Percentiles rank a stretch among this genome's conserved stretches.
Conservation (phyloP, 2,888 invertebrate genomes). For the Salticus scenicus region DNA sequence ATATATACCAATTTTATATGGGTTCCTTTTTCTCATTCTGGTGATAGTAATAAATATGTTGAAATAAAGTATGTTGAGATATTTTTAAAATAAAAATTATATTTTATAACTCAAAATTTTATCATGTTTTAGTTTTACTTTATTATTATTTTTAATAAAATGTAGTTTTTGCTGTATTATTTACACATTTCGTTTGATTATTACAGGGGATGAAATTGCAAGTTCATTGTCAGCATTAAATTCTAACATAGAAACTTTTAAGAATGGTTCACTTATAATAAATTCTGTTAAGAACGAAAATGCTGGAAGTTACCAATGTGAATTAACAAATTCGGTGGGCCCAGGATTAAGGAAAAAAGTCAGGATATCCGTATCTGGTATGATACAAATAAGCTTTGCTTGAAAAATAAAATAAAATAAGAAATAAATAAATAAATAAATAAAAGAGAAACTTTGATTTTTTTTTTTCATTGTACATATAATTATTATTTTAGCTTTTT, state of each 20-base stretch:
- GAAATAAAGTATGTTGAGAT: too few relatives aligned
- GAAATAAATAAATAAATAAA: too few relatives aligned
- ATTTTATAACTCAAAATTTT: too few relatives aligned
- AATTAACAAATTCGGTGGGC: slow-evolving; percentile 32
- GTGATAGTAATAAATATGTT: too few relatives aligned
- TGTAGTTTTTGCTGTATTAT: too few relatives aligned
- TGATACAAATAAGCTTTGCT: slow-evolving; percentile 6
- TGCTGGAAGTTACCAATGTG: slow-evolving; percentile 39
- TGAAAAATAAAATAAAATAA: neutral
- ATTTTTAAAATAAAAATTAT: too few relatives aligned
- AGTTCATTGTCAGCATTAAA: neutral
- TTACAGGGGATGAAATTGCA: neutral
- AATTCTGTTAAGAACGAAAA: slow-evolving; percentile 19
- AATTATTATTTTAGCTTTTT: neutral
- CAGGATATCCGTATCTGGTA: slow-evolving; percentile 48
- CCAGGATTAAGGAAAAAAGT: slow-evolving; percentile 31
- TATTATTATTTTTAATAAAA: too few relatives aligned
- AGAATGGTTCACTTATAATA: slow-evolving; percentile 55
- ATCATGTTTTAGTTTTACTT: too few relatives aligned
- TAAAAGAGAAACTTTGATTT: neutral
- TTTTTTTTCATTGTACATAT: neutral
- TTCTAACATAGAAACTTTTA: neutral
- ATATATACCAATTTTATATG: too few relatives aligned
- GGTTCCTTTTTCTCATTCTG: too few relatives aligned
- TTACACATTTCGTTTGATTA: too few relatives aligned